These are phyloP conservation scores for Bufotes viridis DNA, from an alignment of 2,797 vertebrate species.

Conservation along the genomic window DNA sequence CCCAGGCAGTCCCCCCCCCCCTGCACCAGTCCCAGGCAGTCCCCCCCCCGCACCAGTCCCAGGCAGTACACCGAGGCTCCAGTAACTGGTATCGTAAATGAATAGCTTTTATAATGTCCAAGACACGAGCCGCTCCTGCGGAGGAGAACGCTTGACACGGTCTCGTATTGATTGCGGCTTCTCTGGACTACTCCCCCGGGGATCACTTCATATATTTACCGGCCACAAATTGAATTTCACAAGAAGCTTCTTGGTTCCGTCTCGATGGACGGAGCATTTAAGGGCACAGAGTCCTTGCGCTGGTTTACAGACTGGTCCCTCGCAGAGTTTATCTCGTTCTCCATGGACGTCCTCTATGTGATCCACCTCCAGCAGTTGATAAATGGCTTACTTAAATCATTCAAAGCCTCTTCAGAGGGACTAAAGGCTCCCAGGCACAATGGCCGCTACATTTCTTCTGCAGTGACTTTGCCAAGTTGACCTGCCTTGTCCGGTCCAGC, in stretches of 20 bases:
- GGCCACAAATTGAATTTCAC: conserved; percentile 1
- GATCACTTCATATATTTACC: conserved; percentile 1
- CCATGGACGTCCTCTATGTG: not conserved
- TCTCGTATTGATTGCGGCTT: conserved; percentile 49
- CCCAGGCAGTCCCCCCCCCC: too few species aligned
- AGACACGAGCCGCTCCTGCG: conserved; percentile 4
- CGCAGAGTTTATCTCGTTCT: not conserved
- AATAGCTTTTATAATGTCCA: conserved; percentile 50
- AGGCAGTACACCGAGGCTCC: too few species aligned
- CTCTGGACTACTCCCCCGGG: not conserved
- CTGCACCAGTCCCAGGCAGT: too few species aligned
- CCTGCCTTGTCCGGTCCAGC: not conserved
- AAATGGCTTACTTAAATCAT: conserved; percentile 54
- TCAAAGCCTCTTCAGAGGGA: conserved; percentile 35
- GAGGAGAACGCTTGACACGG: conserved; percentile 17
- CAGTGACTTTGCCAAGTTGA: conserved; percentile 5
- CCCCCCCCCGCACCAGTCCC: too few species aligned
- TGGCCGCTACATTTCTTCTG: conserved; percentile 7
- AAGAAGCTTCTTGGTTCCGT: not conserved
- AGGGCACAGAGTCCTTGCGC: not conserved
- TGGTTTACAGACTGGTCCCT: not conserved
- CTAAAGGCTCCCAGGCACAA: conserved; percentile 18
- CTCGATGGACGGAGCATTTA: not conserved
- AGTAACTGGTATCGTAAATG: conserved; percentile 25
- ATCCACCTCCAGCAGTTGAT: conserved; percentile 16